A percentile compares a stretch with the other conserved stretches of the same genome.
phyloP scores from a whole-genome alignment of 2,797 vertebrate species.

The Setipinna tenuifilis region DNA sequence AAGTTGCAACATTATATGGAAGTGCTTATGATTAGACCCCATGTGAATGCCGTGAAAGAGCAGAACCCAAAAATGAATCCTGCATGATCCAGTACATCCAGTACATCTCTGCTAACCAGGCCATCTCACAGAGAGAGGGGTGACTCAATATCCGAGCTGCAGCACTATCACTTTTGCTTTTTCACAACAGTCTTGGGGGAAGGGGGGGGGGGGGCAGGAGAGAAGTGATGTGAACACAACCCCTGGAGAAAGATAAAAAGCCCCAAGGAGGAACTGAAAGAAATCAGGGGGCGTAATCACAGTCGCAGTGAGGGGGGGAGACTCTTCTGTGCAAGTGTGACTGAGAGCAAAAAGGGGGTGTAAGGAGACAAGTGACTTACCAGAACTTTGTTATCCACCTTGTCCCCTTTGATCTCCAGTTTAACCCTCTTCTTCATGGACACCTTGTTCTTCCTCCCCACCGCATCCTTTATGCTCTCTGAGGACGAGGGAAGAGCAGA shows the following conservation, averaged over 20 bases:
- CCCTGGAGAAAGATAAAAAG: slow-evolving; percentile 10
- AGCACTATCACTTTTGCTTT: not conserved
- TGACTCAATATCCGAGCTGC: not conserved
- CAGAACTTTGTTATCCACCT: slow-evolving; percentile 91
- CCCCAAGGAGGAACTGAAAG: slow-evolving; percentile 8
- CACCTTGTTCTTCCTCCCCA: slow-evolving; percentile 84
- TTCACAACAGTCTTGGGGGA: not conserved
- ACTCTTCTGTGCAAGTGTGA: not conserved
- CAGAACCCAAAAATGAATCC: too few species aligned
- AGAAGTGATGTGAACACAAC: not conserved
- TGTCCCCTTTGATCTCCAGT: slow-evolving; percentile 85
- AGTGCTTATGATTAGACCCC: too few species aligned
- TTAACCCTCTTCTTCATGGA: slow-evolving; percentile 82
- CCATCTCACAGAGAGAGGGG: not conserved
- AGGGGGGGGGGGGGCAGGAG: not conserved
- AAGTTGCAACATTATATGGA: too few species aligned
- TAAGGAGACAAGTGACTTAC: slow-evolving; percentile 72
- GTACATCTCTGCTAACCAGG: too few species aligned
- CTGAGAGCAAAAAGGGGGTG: not conserved
- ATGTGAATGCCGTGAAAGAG: too few species aligned
- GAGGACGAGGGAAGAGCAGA: slow-evolving; percentile 60
- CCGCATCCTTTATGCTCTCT: slow-evolving; percentile 84
- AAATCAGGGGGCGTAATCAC: slow-evolving; percentile 1
- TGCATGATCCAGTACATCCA: too few species aligned
- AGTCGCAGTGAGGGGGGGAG: not conserved